These are phyloP conservation scores for Sinosuthora webbiana DNA, from an alignment of 2,113 vertebrate genomes.

Conservation along the genomic window DNA sequence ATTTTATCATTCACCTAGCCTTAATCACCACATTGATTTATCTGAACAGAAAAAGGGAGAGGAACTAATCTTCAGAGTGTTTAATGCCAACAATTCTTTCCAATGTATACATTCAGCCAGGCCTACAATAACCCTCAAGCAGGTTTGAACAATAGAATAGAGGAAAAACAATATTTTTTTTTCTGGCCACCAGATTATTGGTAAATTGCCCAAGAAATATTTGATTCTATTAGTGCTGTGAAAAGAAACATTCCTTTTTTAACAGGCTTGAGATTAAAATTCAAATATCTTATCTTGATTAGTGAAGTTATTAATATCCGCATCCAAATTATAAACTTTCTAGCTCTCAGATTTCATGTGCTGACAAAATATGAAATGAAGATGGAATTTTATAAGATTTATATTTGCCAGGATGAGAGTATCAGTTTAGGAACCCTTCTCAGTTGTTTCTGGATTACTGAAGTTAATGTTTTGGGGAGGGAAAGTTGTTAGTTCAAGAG, in stretches of 20 bases:
- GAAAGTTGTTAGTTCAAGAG: neutral
- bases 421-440: neutral
- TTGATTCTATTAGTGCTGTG: neutral
- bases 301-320: neutral
- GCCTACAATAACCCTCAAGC: neutral
- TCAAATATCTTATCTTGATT: neutral
- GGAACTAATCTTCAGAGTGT: neutral
- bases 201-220: neutral
- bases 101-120: neutral
- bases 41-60: neutral
- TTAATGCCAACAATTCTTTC: neutral
- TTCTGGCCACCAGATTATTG: neutral
- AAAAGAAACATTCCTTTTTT: neutral
- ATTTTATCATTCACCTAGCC: neutral
- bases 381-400: neutral
- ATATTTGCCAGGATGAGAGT: neutral
- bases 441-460: neutral
- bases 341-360: neutral
- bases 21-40: neutral
- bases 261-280: neutral
- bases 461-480: neutral
- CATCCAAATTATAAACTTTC: neutral
- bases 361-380: neutral
- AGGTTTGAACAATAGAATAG: neutral
- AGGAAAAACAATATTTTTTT: neutral